Conservation (phyloP, 2,888 invertebrate genomes). For the Neoaliturus tenellus region DNA sequence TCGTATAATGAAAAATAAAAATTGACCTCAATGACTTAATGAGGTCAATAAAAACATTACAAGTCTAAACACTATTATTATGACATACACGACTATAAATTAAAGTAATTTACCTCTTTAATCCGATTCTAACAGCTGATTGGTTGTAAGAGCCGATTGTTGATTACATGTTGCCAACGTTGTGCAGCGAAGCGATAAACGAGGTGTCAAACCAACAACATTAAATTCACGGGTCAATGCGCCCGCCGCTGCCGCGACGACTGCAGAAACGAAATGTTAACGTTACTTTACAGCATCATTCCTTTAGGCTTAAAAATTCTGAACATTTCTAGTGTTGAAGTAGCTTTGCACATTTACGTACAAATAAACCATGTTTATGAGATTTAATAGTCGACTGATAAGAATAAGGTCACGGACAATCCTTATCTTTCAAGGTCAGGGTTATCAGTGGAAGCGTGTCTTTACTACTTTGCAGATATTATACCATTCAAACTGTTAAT, state of each 20-base stretch:
- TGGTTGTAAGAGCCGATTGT: constrained; percentile 9
- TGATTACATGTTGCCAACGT: constrained; percentile 18
- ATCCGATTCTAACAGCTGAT: background rate
- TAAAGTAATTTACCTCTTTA: background rate
- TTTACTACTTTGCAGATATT: too few relatives aligned
- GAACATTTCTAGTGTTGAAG: background rate
- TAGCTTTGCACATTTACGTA: background rate
- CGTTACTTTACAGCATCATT: background rate
- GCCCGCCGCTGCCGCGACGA: background rate
- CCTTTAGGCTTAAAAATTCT: too few relatives aligned
- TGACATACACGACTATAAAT: too few relatives aligned
- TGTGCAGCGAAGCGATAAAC: constrained; percentile 19
- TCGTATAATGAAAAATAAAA: too few relatives aligned
- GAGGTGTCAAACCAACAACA: constrained; percentile 33
- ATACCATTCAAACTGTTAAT: too few relatives aligned
- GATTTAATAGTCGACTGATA: background rate
- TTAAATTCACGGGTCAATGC: constrained; percentile 3
- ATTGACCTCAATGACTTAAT: too few relatives aligned
- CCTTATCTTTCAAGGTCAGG: background rate
- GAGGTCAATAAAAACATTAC: too few relatives aligned
- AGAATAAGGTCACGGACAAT: background rate
- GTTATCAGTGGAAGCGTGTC: background rate
- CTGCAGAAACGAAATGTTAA: background rate
- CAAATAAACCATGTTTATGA: background rate
- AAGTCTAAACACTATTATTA: too few relatives aligned